These are phyloP conservation scores for Desmophyllum pertusum DNA, from an alignment of 92 coral and sea anemone genomes.

Conservation along the genomic window DNA sequence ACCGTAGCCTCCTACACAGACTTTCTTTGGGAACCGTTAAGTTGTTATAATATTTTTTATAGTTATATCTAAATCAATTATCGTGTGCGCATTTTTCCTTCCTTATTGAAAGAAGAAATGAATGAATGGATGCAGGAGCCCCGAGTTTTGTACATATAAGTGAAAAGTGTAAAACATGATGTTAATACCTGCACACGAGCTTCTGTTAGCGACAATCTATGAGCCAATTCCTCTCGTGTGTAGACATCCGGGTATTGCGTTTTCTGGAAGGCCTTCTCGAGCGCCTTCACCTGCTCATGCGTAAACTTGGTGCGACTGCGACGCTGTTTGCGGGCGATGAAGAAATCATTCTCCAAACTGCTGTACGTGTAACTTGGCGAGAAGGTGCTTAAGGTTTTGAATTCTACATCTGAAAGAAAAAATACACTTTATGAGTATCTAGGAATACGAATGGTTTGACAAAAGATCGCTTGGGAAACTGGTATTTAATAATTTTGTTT, in stretches of 20 bases:
- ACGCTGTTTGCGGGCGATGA: conserved; percentile 92
- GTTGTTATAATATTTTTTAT: too few relatives aligned
- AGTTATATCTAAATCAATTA: too few relatives aligned
- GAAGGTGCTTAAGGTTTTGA: conserved; percentile 55
- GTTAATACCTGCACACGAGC: conserved; percentile 91
- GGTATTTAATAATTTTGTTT: not conserved
- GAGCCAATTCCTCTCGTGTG: conserved; percentile 96
- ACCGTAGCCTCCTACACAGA: too few relatives aligned
- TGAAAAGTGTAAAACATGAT: not conserved
- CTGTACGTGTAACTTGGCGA: conserved; percentile 73
- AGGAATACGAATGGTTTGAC: too few relatives aligned
- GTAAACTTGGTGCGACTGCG: conserved; percentile 95
- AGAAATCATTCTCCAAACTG: conserved; percentile 74
- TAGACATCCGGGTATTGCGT: conserved; percentile 99
- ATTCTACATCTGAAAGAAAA: conserved; percentile 38
- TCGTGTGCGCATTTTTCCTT: too few relatives aligned
- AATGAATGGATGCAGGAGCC: too few relatives aligned
- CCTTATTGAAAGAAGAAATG: too few relatives aligned
- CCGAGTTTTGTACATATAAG: too few relatives aligned
- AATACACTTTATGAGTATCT: not conserved
- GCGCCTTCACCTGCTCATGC: conserved; percentile 80
- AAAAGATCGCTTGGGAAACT: not conserved
- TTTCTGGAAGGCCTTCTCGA: conserved; percentile 95
- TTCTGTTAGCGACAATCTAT: conserved; percentile 90
- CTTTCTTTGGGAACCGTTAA: too few relatives aligned